Percentiles rank a stretch among this genome's conserved stretches.
Conservation (phyloP, 92 coral and sea anemone genomes). For the Metridium senile region DNA sequence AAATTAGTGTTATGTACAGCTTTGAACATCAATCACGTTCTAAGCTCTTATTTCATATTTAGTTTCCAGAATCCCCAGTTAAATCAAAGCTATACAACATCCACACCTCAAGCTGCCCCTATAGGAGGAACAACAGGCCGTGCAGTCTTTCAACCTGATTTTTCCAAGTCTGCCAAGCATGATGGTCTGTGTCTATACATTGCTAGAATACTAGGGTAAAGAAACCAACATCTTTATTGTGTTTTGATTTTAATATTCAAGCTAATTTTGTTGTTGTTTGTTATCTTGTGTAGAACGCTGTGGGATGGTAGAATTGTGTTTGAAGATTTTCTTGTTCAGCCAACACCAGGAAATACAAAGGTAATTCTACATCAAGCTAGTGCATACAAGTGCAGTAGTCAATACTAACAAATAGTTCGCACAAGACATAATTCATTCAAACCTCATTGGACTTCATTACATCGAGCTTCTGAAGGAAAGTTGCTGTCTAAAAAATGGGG, state of each 20-base stretch:
- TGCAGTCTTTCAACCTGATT: slow-evolving; percentile 80
- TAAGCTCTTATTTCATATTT: background rate
- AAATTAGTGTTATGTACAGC: too few species aligned
- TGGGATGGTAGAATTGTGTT: slow-evolving; percentile 90
- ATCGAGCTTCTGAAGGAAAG: too few species aligned
- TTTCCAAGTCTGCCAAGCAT: slow-evolving; percentile 84
- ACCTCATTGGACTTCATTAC: too few species aligned
- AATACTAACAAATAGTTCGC: too few species aligned
- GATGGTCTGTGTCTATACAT: slow-evolving; percentile 89
- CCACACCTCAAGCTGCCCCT: slow-evolving; percentile 89
- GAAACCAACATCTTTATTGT: background rate
- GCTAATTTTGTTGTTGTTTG: too few species aligned
- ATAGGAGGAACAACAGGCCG: slow-evolving; percentile 66
- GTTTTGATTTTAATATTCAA: too few species aligned
- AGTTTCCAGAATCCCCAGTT: slow-evolving; percentile 33
- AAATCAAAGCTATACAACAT: slow-evolving; percentile 51
- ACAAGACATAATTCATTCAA: too few species aligned
- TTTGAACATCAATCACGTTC: too few species aligned
- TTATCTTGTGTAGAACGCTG: slow-evolving; percentile 54
- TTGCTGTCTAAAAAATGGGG: too few species aligned
- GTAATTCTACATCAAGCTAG: slow-evolving; percentile 28
- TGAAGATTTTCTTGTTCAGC: slow-evolving; percentile 68
- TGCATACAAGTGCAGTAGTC: background rate
- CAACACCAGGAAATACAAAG: slow-evolving; percentile 56
- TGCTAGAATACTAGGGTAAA: slow-evolving; percentile 90